Base-by-base conservation (phyloP, 1,140 invertebrate species). In the Drosophila takahashii region DNA sequence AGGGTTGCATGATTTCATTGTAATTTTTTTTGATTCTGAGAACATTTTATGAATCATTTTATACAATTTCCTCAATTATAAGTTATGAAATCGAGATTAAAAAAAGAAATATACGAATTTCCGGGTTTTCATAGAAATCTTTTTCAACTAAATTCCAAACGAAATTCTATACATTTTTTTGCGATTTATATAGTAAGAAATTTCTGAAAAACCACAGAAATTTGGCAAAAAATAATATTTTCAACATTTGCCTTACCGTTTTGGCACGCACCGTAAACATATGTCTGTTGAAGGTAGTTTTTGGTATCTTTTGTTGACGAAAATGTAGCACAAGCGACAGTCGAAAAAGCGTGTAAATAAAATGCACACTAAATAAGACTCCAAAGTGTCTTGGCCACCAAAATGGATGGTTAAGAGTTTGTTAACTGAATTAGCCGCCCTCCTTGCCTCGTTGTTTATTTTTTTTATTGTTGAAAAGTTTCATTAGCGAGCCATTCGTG, bases 271-370 rank as follows among this genome's bases (percentile, higher is more conserved):
- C 65, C 27, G 51, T 57, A 22, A 16, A 45, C 48, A 54, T 47
- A 42, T 44, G 37, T 53, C 16, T 32, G 34, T 34, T 52, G 73
- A 51, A 39, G 52, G 48, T 44, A 66, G 44, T 53, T 80, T 75
- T 51, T 53, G 22, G 39, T 18, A 15, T 42, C 50, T 74, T 79
- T 57, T 76, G 64, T 76, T 79, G 72, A 72, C 80, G 54, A 84
- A 85, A 79, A 84, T 79, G 65, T 76, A 44, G 80, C 75, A 45
- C 70, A 80, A 64, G 73, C 57, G 54, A 60, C 48, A 69, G 41
- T 13, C 57, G 22, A 74, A 73, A 51, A 80, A 66, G 39, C 77
- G 80, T 65, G 77, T 84, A 64, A 81, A 78, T 58, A 56, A 72
- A 58, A 53, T 39, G 27, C n/a, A n/a, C 47, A 71, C 44, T 70